Evolutionary conservation across 2,797 vertebrate genomes (phyloP).

Genomic region (Sardinella longiceps): DNA sequence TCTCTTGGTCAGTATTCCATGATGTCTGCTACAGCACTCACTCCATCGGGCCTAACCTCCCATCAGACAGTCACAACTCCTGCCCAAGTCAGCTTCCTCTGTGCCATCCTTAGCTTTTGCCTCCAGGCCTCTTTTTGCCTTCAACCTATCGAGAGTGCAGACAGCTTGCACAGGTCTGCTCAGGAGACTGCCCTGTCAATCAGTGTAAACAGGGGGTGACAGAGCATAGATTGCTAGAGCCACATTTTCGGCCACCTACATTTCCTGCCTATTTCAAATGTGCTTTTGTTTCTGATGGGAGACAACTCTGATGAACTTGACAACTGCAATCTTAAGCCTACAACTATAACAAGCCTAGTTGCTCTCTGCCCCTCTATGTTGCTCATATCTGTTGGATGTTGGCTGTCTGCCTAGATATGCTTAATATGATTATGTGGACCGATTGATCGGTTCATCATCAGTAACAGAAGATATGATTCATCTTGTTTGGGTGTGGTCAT

Average conservation of each 20-base stretch:
- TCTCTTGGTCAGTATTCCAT: too few species aligned
- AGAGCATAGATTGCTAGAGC: background rate
- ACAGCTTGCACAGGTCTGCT: background rate
- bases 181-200: background rate
- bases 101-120: background rate
- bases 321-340: background rate
- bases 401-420: background rate
- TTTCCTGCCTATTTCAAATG: background rate
- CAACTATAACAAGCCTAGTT: background rate
- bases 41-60: background rate
- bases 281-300: background rate
- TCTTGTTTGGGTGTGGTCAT: conserved; percentile 6
- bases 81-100: background rate
- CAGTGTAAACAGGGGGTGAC: background rate
- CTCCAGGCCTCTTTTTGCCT: background rate
- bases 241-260: background rate
- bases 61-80: background rate
- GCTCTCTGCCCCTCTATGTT: background rate
- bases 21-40: too few species aligned
- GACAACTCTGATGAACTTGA: background rate
- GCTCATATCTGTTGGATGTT: conserved; percentile 1
- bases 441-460: background rate
- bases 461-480: background rate
- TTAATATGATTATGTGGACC: background rate
- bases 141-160: background rate